Percentiles rank a stretch among this genome's conserved stretches.
These are phyloP conservation scores for Frankliniella intonsa DNA, from an alignment of 2,888 invertebrate species.

Conservation along the genomic window DNA sequence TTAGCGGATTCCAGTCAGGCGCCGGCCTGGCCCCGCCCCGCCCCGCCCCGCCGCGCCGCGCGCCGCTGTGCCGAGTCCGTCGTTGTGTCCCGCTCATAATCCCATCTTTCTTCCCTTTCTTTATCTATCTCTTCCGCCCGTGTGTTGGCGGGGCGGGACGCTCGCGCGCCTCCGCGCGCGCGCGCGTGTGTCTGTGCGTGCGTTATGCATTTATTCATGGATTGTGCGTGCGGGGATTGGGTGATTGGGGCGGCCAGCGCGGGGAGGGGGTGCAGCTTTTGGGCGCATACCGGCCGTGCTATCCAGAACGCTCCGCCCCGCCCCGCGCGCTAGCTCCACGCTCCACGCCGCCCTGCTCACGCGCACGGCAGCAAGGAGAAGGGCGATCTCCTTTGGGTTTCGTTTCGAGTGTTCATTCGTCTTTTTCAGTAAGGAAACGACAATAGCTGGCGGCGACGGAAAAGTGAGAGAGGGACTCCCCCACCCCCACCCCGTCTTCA, in stretches of 20 bases:
- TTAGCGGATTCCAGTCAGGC: neutral
- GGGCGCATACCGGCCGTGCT: no score
- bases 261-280: neutral
- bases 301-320: no score
- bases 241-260: neutral
- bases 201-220: conserved; percentile 21
- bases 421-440: no score
- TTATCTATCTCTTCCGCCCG: neutral
- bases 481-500: no score
- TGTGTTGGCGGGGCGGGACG: neutral
- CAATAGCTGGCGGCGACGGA: no score
- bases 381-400: no score
- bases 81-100: neutral
- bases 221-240: conserved; percentile 25
- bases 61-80: neutral
- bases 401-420: no score
- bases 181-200: neutral
- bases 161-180: neutral
- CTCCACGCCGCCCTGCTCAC: neutral
- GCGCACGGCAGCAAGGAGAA: no score
- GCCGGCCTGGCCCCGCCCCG: neutral
- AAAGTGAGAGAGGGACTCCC: no score
- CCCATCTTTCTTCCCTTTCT: neutral
- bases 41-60: neutral
- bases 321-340: no score